Evolutionary conservation across 2,797 vertebrate genomes (phyloP).

Genomic region (Salarias fasciatus): DNA sequence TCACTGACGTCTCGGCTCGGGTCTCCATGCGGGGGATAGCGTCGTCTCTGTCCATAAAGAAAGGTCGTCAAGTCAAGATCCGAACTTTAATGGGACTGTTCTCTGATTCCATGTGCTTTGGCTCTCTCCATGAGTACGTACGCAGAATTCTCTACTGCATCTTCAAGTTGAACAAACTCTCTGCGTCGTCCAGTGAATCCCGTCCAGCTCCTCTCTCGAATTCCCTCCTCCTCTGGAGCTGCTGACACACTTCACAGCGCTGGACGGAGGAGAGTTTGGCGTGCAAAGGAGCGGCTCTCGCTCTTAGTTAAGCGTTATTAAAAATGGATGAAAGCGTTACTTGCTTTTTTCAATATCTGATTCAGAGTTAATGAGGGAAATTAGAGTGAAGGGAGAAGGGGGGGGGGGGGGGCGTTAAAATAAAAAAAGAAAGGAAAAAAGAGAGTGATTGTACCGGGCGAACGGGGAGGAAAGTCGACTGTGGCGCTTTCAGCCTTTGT

Average conservation of each 20-base stretch:
- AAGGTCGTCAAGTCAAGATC: too few species aligned
- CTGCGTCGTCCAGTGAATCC: too few species aligned
- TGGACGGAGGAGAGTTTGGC: not conserved
- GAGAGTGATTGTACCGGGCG: constrained; percentile 49
- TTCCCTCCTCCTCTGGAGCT: constrained; percentile 5
- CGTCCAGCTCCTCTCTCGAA: too few species aligned
- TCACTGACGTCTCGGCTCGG: too few species aligned
- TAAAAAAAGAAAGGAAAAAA: not conserved
- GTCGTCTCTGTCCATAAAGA: too few species aligned
- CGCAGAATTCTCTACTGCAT: too few species aligned
- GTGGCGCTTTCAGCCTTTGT: constrained; percentile 59
- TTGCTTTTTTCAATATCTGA: constrained; percentile 67
- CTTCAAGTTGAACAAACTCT: too few species aligned
- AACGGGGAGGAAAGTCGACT: constrained; percentile 29
- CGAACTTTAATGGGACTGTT: too few species aligned
- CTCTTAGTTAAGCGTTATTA: constrained; percentile 65
- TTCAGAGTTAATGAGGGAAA: constrained; percentile 69
- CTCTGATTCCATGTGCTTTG: too few species aligned
- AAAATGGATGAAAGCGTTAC: constrained; percentile 70
- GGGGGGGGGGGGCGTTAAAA: not conserved
- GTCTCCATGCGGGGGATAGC: too few species aligned
- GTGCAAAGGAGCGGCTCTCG: constrained; percentile 26
- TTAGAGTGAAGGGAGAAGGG: constrained; percentile 42
- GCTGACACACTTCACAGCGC: constrained; percentile 13
- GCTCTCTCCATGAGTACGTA: too few species aligned